Percentiles rank a stretch among this genome's conserved stretches.
phyloP scores from a whole-genome alignment of 2,888 invertebrate species.

The Orchestes rusci region DNA sequence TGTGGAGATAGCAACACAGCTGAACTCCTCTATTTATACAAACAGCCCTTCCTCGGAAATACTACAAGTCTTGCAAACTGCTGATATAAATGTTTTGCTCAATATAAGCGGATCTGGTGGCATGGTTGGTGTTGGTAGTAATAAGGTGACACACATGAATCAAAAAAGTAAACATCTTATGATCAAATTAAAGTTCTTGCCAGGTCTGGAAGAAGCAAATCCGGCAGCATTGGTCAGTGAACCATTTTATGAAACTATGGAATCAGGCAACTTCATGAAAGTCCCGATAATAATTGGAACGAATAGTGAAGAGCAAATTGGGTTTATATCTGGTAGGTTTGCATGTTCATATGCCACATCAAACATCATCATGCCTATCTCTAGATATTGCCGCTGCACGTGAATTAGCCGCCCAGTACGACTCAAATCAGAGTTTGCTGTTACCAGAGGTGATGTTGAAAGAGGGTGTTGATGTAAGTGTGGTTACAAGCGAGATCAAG shows the following conservation, averaged over 20 bases:
- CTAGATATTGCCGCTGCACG: too few species aligned
- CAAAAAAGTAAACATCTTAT: background rate
- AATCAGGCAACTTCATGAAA: constrained; percentile 22
- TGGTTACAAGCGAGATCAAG: too few species aligned
- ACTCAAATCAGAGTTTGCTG: constrained; percentile 17
- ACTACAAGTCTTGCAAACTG: constrained; percentile 9
- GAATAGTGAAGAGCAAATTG: constrained; percentile 34
- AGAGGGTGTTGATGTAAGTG: constrained; percentile 8
- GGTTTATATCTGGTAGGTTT: too few species aligned
- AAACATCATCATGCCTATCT: background rate
- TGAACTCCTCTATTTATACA: constrained; percentile 11
- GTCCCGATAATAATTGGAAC: constrained; percentile 50
- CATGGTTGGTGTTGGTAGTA: background rate
- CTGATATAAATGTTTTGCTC: constrained; percentile 13
- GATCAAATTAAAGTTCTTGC: constrained; percentile 20
- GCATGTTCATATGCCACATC: background rate
- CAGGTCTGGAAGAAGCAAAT: constrained; percentile 24
- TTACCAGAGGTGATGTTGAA: constrained; percentile 21
- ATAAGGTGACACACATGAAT: background rate
- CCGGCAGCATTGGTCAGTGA: constrained; percentile 21
- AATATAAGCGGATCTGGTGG: constrained; percentile 4
- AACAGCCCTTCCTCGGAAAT: constrained; percentile 10
- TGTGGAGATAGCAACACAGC: constrained; percentile 17
- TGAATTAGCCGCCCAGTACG: constrained; percentile 14
- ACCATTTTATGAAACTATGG: constrained; percentile 23